Evolutionary conservation across 2,797 vertebrate species (phyloP), one percentile per base, ranked within the genome.

Genomic region (Girardinus metallicus): DNA sequence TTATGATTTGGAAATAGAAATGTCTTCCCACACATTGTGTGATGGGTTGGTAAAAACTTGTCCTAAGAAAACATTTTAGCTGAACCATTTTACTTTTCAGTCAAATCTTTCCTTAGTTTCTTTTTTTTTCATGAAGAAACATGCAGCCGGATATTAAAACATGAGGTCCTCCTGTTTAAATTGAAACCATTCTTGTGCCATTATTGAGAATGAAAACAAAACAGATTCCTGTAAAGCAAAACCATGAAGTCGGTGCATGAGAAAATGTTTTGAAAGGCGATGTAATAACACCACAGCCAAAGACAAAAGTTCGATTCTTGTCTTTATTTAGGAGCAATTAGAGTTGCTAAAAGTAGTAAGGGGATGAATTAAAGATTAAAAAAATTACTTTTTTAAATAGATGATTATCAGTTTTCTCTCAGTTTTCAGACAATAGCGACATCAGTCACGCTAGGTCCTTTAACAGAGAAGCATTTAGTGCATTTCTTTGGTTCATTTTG

Each of bases 61-160:
- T 83, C 55, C 29, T 23, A 31, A 36, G 53, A 62, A 53, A 29
- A 6, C 43, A 60, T 51, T 47, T 44, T 21, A 43, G 51, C 36
- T 51, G 7, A 78, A 1, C 2, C 13, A 26, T 77, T 79, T 84
- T 73, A 64, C 26, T 82, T 79, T 80, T 82, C 41, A 43, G 74
- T 87, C 76, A 82, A 73, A 80, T 85, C 71, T 55, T 60, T 36
- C 51, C 62, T 43, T 62, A 8, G 12, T 16, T 73, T 60, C 83
- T 89, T 82, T 89, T 91, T 81, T 88, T 86, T 85, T 76, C 85
- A 89, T 87, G 84, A 91, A 86, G 88, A 82, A 88, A 88, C 83
- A 78, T 23, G 57, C 36, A 81, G 83, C 87, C 85, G 91, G 89
- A 94, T 90, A 93, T 93, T 89, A 86, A 86, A 87, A 29, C 43